These are phyloP conservation scores for Callorhinus ursinus DNA, from an alignment of 2,113 vertebrate genomes.

Conservation along the genomic window DNA sequence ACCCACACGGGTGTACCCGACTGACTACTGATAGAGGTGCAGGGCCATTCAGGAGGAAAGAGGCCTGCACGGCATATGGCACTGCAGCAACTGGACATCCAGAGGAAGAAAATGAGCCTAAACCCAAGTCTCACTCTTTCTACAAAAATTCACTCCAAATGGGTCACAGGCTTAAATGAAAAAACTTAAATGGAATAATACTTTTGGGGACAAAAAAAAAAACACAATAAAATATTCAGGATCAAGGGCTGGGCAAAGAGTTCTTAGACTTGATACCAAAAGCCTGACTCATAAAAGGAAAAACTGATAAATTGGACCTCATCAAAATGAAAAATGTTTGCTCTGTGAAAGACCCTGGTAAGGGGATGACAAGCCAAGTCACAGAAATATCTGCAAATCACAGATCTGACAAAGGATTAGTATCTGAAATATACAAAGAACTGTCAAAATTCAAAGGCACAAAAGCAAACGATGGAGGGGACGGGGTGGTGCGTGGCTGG, in stretches of 20 bases:
- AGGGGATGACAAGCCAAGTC: neutral
- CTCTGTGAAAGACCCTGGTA: neutral
- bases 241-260: neutral
- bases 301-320: neutral
- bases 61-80: neutral
- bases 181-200: neutral
- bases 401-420: neutral
- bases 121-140: neutral
- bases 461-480: neutral
- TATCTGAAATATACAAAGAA: neutral
- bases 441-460: neutral
- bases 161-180: neutral
- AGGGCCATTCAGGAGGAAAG: neutral
- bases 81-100: neutral
- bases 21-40: neutral
- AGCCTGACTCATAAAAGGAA: neutral
- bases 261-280: slow-evolving; percentile 4
- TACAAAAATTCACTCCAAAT: neutral
- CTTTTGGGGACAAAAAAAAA: neutral
- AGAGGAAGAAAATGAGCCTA: neutral
- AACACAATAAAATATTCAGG: neutral
- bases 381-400: neutral
- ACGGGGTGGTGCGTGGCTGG: neutral
- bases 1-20: neutral
- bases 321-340: neutral